Evolutionary conservation across 1,140 invertebrate species (phyloP).

Genomic region (Mya arenaria): DNA sequence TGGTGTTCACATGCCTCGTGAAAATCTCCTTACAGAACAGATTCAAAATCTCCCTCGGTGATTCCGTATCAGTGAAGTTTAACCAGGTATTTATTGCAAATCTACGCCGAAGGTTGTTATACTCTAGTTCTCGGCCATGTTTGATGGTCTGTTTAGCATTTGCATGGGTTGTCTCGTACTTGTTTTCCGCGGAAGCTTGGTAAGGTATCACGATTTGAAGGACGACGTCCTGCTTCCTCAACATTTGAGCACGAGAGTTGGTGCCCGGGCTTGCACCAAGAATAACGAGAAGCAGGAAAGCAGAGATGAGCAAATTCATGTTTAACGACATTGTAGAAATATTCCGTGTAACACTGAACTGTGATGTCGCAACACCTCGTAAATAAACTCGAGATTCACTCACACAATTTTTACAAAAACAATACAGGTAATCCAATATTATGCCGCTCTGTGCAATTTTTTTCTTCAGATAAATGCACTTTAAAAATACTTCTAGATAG

Average conservation of each 20-base stretch:
- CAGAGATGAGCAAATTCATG: neutral
- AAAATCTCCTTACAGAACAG: conserved; percentile 50
- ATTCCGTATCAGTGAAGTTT: conserved; percentile 35
- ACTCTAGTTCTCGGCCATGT: conserved; percentile 17
- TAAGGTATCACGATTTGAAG: conserved; percentile 39
- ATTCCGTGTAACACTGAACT: neutral
- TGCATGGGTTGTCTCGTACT: conserved; percentile 15
- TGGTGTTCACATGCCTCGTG: conserved; percentile 35
- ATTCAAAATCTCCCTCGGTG: conserved; percentile 37
- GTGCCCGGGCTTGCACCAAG: neutral
- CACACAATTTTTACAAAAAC: neutral
- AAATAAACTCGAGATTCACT: neutral
- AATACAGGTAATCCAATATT: neutral
- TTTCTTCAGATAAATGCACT: neutral
- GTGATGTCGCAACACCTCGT: neutral
- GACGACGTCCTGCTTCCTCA: conserved; percentile 12
- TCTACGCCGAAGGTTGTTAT: conserved; percentile 11
- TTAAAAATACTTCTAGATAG: too few relatives aligned
- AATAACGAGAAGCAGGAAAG: neutral
- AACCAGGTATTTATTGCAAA: conserved; percentile 36
- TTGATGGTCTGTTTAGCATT: conserved; percentile 19
- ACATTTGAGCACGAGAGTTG: neutral
- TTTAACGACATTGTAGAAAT: neutral
- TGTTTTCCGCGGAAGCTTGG: neutral
- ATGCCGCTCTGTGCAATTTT: too few relatives aligned